These are phyloP conservation scores for Acronicta psi DNA, from an alignment of 2,888 invertebrate genomes.

Conservation along the genomic window DNA sequence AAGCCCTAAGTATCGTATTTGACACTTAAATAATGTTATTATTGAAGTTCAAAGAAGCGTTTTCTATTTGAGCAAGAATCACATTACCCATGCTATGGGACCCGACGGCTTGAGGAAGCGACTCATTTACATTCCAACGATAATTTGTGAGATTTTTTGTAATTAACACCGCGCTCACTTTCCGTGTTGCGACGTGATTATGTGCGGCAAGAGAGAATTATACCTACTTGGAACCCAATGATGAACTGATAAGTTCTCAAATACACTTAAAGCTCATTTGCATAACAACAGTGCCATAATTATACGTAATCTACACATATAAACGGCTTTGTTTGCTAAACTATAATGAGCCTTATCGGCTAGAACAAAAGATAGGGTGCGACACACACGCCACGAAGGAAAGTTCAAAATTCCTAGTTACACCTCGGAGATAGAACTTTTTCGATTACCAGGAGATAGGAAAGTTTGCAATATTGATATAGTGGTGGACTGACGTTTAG, in stretches of 20 bases:
- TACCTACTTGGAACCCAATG: constrained; percentile 21
- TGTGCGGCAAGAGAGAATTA: constrained; percentile 11
- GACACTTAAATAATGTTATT: constrained; percentile 22
- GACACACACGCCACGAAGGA: neutral
- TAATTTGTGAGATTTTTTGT: constrained; percentile 63
- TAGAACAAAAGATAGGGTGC: neutral
- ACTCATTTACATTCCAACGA: constrained; percentile 60
- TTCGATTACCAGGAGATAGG: neutral
- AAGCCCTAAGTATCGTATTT: neutral
- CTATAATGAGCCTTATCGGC: neutral
- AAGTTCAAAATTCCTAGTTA: neutral
- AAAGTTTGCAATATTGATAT: neutral
- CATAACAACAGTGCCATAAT: too few species aligned
- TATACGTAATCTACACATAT: too few species aligned
- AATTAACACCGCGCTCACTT: constrained; percentile 59
- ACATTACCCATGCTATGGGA: constrained; percentile 41
- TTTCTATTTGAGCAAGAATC: constrained; percentile 43
- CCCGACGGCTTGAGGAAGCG: constrained; percentile 46
- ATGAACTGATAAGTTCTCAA: constrained; percentile 18
- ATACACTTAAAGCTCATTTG: constrained; percentile 3
- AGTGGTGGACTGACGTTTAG: neutral
- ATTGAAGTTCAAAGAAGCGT: constrained; percentile 33
- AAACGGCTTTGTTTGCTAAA: too few species aligned
- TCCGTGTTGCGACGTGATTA: constrained; percentile 51
- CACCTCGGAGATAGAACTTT: constrained; percentile 1